Conservation (phyloP, 2,797 vertebrate genomes). For the Trematomus bernacchii region DNA sequence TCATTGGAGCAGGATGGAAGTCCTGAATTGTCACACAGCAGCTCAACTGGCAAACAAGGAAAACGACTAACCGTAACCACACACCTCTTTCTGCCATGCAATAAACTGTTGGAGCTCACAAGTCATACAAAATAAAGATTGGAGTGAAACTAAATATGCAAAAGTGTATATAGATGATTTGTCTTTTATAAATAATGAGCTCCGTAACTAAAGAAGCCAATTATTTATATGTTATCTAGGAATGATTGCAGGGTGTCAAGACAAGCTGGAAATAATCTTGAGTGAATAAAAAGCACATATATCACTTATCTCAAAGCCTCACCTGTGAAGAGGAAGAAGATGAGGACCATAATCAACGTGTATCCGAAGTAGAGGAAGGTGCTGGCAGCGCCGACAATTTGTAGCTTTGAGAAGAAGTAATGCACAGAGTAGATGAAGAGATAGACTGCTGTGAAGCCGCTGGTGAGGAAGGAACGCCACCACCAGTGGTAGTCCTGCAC, state of each 20-base stretch:
- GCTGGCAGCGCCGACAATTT: constrained; percentile 91
- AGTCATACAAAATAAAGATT: background rate
- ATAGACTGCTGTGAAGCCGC: constrained; percentile 93
- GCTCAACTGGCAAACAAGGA: constrained; percentile 15
- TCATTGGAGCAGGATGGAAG: constrained; percentile 52
- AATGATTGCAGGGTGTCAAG: background rate
- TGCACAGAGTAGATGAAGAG: constrained; percentile 91
- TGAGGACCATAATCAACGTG: constrained; percentile 93
- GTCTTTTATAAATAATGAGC: background rate
- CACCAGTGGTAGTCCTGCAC: constrained; percentile 93
- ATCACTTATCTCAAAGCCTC: constrained; percentile 39
- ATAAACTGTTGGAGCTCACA: rapidly evolving
- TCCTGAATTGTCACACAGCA: constrained; percentile 14
- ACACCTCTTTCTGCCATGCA: background rate
- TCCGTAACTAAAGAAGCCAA: background rate
- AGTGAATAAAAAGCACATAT: background rate
- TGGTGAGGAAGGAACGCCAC: constrained; percentile 93
- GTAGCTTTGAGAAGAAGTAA: constrained; percentile 95
- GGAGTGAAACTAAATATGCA: background rate
- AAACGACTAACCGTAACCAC: background rate
- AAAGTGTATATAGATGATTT: background rate
- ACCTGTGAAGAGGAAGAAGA: constrained; percentile 97
- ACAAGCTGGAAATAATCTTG: background rate
- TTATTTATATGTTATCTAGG: background rate
- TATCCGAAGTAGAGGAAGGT: constrained; percentile 96